Conservation (phyloP, 2,888 invertebrate genomes). For the Drosophila maculinotata region DNA sequence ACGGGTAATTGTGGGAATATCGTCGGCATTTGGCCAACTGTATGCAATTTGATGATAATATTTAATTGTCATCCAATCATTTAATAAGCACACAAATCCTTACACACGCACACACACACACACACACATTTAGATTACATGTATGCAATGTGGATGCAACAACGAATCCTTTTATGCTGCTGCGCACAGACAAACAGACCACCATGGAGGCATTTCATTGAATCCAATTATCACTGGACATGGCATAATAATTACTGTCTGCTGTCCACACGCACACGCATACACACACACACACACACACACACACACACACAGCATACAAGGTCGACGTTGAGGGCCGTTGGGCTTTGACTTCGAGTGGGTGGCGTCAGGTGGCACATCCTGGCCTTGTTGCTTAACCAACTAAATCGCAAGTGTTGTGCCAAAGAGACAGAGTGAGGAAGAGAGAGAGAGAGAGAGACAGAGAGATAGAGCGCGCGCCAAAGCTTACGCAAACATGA, state of each 20-base stretch:
- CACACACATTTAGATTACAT: slow-evolving; percentile 10
- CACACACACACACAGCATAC: slow-evolving; percentile 30
- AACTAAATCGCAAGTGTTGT: slow-evolving; percentile 64
- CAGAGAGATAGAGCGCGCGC: slow-evolving; percentile 20
- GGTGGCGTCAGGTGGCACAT: slow-evolving; percentile 47
- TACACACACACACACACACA: slow-evolving; percentile 18
- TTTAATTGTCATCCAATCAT: slow-evolving; percentile 43
- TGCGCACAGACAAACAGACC: slow-evolving; percentile 36
- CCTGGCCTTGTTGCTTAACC: slow-evolving; percentile 78
- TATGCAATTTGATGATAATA: slow-evolving; percentile 39
- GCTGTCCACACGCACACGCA: slow-evolving; percentile 48
- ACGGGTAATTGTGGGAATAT: slow-evolving; percentile 9
- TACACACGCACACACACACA: slow-evolving; percentile 7
- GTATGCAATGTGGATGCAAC: slow-evolving; percentile 37
- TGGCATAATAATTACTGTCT: slow-evolving; percentile 82
- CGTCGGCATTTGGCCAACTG: slow-evolving; percentile 15
- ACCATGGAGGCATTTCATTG: slow-evolving; percentile 70
- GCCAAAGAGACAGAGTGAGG: neutral
- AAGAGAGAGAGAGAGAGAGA: slow-evolving; percentile 1
- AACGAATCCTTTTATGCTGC: slow-evolving; percentile 37
- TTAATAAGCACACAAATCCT: slow-evolving; percentile 43
- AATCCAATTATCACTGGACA: slow-evolving; percentile 81
- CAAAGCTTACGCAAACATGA: slow-evolving; percentile 54
- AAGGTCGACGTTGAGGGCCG: slow-evolving; percentile 71
- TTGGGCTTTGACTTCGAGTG: slow-evolving; percentile 26